These are phyloP conservation scores for Enteromius radiatus DNA, from an alignment of 2,797 vertebrate species.

Conservation along the genomic window DNA sequence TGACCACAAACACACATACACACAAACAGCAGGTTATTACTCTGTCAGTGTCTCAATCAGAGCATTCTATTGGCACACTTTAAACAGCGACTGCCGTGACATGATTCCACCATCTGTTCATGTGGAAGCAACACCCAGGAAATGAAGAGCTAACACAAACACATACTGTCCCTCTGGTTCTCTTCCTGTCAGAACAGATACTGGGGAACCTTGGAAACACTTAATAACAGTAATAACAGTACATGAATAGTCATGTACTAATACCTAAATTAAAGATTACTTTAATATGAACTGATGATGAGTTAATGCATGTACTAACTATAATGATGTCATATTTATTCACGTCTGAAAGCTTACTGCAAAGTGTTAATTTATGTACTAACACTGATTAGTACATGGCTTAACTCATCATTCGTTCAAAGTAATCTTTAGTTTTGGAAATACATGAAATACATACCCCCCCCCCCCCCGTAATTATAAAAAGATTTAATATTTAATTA, in stretches of 20 bases:
- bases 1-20: slow-evolving; percentile 44
- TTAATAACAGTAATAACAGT: not conserved
- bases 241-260: not conserved
- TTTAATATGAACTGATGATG: not conserved
- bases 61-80: slow-evolving; percentile 47
- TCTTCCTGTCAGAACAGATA: not conserved
- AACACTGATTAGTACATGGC: too few relatives aligned
- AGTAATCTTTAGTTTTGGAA: not conserved
- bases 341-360: not conserved
- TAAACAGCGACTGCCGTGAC: slow-evolving; percentile 51
- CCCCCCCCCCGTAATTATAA: too few relatives aligned
- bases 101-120: slow-evolving; percentile 57
- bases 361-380: not conserved
- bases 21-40: slow-evolving; percentile 25
- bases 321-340: not conserved
- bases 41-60: slow-evolving; percentile 55
- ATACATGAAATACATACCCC: too few relatives aligned
- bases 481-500: too few relatives aligned
- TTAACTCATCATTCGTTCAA: not conserved
- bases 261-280: not conserved
- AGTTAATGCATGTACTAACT: not conserved
- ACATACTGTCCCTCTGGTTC: slow-evolving; percentile 12
- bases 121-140: slow-evolving; percentile 40
- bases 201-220: not conserved
- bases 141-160: slow-evolving; percentile 24